phyloP scores from a whole-genome alignment of 2,888 invertebrate species.

The Temnothorax unifasciatus region DNA sequence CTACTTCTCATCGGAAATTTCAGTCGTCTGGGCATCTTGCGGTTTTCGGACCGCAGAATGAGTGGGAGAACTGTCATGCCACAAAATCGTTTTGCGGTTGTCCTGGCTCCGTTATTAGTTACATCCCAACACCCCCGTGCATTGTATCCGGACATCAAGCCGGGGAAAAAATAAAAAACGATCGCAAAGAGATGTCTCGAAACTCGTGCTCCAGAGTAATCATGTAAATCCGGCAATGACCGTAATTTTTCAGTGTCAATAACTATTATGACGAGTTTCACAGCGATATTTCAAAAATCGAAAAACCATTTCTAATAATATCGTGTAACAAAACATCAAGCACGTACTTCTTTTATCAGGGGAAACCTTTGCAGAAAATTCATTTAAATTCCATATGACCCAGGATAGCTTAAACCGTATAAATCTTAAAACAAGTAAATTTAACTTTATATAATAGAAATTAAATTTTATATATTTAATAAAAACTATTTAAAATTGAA shows the following conservation, averaged over 20 bases:
- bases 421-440: neutral
- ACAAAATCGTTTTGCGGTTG: slow-evolving; percentile 65
- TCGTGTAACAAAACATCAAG: slow-evolving; percentile 4
- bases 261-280: slow-evolving; percentile 10
- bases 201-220: neutral
- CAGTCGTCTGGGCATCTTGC: slow-evolving; percentile 64
- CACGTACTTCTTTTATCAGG: neutral
- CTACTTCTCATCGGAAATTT: neutral
- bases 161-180: slow-evolving; percentile 9
- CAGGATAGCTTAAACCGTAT: neutral
- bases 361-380: neutral
- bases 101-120: slow-evolving; percentile 62
- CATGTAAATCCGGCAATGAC: neutral
- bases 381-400: neutral
- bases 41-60: slow-evolving; percentile 73
- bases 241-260: slow-evolving; percentile 40
- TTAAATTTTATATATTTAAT: slow-evolving; percentile 4
- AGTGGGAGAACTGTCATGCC: slow-evolving; percentile 52
- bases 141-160: slow-evolving; percentile 19
- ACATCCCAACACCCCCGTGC: slow-evolving; percentile 18
- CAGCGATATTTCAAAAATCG: slow-evolving; percentile 31
- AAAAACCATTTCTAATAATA: slow-evolving; percentile 1
- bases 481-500: neutral
- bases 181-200: slow-evolving; percentile 9
- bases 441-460: neutral